Base-by-base conservation (phyloP, 1,140 invertebrate species). In the Pseudachorutes palmiensis region DNA sequence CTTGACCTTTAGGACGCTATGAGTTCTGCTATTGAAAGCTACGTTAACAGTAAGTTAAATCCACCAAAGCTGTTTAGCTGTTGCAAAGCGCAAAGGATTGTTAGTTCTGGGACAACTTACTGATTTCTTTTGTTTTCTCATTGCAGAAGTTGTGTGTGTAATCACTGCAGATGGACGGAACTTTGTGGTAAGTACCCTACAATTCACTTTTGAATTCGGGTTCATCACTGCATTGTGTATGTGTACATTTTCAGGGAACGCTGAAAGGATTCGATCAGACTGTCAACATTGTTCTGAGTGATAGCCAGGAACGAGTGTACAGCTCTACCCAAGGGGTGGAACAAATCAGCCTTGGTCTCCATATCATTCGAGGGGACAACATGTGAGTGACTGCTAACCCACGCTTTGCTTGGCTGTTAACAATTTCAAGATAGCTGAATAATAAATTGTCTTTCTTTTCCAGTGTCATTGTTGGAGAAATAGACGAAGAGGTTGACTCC, bases 321-420 rank as follows among this genome's bases (percentile, higher is more conserved):
- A 96, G 92, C 65, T 87, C 88, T 19, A 87, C 86, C 14, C 84
- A 89, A 74, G 96, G 95, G 55, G 90, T 98, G 48, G 94, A 97
- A 76, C 94, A 98, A 83, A 94, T 98, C 63, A 88, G 94, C 67
- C 83, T 99, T 28, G 96, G 96, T 30, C 81, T 98, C 24, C 96
- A 98, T 77, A 95, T 99, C 49, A 95, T 99, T 66, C 83, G 96
- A 76, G 96, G 96, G 64, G 96, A 99, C 78, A 99, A 99, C 82
- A 90, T 99, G 84, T 92, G 83, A 84, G 86, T 80, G 19, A 57
- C 51, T 22, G 5, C 51, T 24, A 57, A 5, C 26, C 5, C 5
- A 62, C 3, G 2, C 36, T 41, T 62, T 41, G 19, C 41, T 28
- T 26, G 28, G 49, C 30, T 33, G 51, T 14, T 45, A 14, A 14